phyloP scores from a whole-genome alignment of 2,888 invertebrate species.

The Cancer borealis region DNA sequence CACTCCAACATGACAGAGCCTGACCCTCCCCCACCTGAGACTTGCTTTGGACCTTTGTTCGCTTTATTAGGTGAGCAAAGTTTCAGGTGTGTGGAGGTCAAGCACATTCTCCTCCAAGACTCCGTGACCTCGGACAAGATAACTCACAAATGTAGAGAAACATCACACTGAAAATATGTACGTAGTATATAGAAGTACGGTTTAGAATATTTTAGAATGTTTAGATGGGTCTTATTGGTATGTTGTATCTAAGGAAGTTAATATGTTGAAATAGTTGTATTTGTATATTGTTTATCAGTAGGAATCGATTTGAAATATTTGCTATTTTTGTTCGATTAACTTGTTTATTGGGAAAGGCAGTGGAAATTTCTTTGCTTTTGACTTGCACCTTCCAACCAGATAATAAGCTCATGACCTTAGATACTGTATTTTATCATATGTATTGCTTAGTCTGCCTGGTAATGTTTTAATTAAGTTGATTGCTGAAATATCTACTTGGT shows the following conservation, averaged over 20 bases:
- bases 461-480: background rate
- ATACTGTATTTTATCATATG: background rate
- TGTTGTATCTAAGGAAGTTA: too few relatives aligned
- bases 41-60: conserved; percentile 76
- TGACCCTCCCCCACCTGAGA: conserved; percentile 72
- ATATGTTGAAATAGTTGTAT: too few relatives aligned
- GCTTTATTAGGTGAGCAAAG: conserved; percentile 77
- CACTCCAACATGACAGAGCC: conserved; percentile 31
- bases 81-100: conserved; percentile 77
- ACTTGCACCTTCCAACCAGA: background rate
- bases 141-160: background rate
- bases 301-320: background rate
- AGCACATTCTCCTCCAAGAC: conserved; percentile 49
- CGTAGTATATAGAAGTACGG: too few relatives aligned
- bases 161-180: background rate
- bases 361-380: background rate
- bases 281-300: too few relatives aligned
- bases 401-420: background rate
- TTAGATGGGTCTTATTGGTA: too few relatives aligned
- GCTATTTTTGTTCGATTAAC: background rate
- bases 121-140: background rate
- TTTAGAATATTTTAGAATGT: background rate
- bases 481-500: background rate
- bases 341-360: background rate
- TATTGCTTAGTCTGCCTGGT: too few relatives aligned